Base-by-base conservation (phyloP, 2,113 vertebrate species). In the Onychostruthus taczanowskii region DNA sequence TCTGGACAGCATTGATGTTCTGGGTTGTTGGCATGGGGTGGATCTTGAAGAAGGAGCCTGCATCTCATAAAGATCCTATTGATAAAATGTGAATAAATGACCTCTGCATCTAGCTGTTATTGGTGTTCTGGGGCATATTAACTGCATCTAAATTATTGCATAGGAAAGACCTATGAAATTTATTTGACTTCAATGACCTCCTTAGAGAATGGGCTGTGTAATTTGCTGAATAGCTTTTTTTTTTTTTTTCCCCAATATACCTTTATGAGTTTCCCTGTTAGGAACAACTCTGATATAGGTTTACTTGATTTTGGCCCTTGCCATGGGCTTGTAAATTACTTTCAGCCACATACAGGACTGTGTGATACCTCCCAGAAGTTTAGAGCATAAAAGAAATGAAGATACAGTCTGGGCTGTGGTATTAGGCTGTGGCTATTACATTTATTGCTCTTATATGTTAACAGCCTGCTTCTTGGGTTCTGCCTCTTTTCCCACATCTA, bases 1-100 rank as follows among this genome's bases (percentile, higher is more conserved):
- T 87, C 89, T 93, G 69, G 30, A 13, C 43, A 14, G n/a, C 84
- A 35, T 33, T 89, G 91, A 90, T 97, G 52, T 31, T 77, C 69
- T 63, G 76, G 69, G 44, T 47, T 91, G 78, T 73, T 95, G 93
- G 87, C 95, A 49, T 79, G 84, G 37, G 37, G 56, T 94, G 82
- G 52, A 89, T 95, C 81, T 87, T 91, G 93, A 93, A 94, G 89
- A 89, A 88, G 53, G 61, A 88, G 68, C 31, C 89, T 94, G 82
- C 17, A 84, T 93, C 91, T 96, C 81, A 96, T 97, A 96, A 97
- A 96, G 96, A 90, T 95, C 74, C 89, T 81, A 96, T 96, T 97
- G 96, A 96, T 95, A 97, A 91, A 96, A 95, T 73, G 88, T 93
- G 97, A 87, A 96, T 94, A 95, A 96, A 94, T 96, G 87, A 94